These are phyloP conservation scores for Phylloscopus whistleri DNA, from an alignment of 2,113 vertebrate genomes.

Conservation along the genomic window DNA sequence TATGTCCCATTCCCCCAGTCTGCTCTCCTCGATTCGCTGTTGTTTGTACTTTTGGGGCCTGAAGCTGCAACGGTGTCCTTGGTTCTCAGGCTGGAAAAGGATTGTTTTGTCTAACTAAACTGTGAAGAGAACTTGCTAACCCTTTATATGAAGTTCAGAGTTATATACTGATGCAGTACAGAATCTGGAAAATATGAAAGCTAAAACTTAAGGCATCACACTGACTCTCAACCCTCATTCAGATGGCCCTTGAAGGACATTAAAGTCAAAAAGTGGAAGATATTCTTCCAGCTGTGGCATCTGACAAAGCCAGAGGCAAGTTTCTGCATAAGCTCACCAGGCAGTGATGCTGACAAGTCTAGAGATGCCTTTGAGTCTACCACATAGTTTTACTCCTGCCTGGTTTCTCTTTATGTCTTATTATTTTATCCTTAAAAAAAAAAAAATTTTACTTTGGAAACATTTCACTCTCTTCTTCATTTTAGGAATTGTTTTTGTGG, in stretches of 20 bases:
- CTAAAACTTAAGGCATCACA: background rate
- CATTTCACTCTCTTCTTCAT: background rate
- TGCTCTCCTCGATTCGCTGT: background rate
- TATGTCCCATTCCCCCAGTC: background rate
- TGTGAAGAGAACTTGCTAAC: background rate
- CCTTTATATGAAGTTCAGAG: background rate
- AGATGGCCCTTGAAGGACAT: background rate
- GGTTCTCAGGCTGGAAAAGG: background rate
- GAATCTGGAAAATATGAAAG: background rate
- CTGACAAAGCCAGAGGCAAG: slow-evolving; percentile 35
- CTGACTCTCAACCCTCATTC: background rate
- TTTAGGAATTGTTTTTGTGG: background rate
- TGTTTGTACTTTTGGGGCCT: background rate
- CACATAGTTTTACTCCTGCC: background rate
- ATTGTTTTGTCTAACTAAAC: background rate
- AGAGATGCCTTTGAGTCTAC: background rate
- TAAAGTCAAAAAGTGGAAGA: slow-evolving; percentile 19
- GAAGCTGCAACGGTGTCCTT: background rate
- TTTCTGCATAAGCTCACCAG: slow-evolving; percentile 15
- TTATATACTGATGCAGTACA: background rate
- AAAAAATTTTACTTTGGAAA: background rate
- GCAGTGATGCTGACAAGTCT: slow-evolving; percentile 9
- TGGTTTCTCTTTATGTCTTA: background rate
- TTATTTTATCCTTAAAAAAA: background rate
- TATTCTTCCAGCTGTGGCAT: slow-evolving; percentile 39